Evolutionary conservation across 2,797 vertebrate species (phyloP), one percentile per base, ranked within the genome.

Genomic region (Tapirus indicus): DNA sequence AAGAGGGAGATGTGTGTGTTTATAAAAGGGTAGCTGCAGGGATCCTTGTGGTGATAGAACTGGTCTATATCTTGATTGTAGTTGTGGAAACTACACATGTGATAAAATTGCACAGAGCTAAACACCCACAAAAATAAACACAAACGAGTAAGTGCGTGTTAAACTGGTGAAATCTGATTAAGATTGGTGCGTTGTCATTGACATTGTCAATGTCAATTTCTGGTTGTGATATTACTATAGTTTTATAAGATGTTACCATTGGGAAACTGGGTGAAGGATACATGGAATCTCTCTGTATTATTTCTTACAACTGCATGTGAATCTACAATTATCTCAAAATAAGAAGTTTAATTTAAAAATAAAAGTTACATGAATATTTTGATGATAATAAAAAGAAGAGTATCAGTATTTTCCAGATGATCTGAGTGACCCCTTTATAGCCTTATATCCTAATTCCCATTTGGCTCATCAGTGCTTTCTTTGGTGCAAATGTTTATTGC

Each of bases 241-340:
- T 74, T 91, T 83, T 84, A 60, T 12, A 71, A n/a, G 23, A 86
- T 71, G 44, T 85, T 41, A 79, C 44, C 41, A 5, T 0, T 68
- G 35, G 21, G 49, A 79, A 87, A 58, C 47, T 62, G 38, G 52
- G 56, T 72, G 38, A 89, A 54, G 56, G 47, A 18, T 58, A 29
- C 23, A 27, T 82, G 47, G 21, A 14, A 29, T 94, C 25, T 92
- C 12, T 58, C 10, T 20, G 38, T 68, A 64, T 83, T 60, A 47
- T 71, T 62, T 93, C 68, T 83, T 52, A 71, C 17, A 88, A 89
- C n/a, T 66, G 10, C 29, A 14, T 52, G 41, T 68, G 13, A 93
- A 75, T 60, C 17, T 79, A 94, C 49, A 86, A 18, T 82, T 49
- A 58, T 91, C 58, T 94, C 68, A 87, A 64, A 83, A 83, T 68